phyloP scores from a whole-genome alignment of 2,797 vertebrate species.

The Synaphobranchus kaupii region DNA sequence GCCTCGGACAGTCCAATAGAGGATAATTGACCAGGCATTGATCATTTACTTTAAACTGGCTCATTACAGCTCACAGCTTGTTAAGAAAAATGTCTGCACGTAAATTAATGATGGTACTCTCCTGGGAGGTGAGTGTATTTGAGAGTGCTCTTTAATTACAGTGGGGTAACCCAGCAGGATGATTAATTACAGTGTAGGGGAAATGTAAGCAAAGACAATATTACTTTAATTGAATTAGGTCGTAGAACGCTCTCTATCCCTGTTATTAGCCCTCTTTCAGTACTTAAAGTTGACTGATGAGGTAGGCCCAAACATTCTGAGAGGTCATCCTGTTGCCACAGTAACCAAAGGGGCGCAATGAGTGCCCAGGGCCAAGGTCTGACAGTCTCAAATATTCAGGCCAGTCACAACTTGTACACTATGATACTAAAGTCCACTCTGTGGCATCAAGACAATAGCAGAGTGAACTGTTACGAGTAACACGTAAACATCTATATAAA shows the following conservation, averaged over 20 bases:
- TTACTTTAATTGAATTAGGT: slow-evolving; percentile 20
- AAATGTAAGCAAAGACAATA: slow-evolving; percentile 13
- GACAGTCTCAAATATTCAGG: neutral
- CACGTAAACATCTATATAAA: neutral
- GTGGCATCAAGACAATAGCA: neutral
- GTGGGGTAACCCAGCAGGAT: neutral
- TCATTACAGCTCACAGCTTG: neutral
- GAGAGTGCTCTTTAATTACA: slow-evolving; percentile 17
- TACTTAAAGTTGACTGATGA: slow-evolving; percentile 5
- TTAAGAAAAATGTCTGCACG: slow-evolving; percentile 9
- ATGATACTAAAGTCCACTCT: neutral
- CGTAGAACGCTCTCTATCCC: neutral
- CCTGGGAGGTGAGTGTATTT: neutral
- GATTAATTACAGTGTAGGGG: neutral
- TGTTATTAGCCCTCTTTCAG: neutral
- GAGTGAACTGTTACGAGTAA: neutral
- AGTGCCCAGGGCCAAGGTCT: neutral
- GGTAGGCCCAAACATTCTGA: neutral
- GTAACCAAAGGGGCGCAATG: neutral
- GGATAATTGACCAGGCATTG: neutral
- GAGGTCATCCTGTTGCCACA: neutral
- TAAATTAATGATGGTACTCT: neutral
- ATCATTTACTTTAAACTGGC: neutral
- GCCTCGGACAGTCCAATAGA: neutral
- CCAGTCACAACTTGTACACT: neutral